Base-by-base conservation (phyloP, 2,888 invertebrate genomes). In the Microctonus brassicae region DNA sequence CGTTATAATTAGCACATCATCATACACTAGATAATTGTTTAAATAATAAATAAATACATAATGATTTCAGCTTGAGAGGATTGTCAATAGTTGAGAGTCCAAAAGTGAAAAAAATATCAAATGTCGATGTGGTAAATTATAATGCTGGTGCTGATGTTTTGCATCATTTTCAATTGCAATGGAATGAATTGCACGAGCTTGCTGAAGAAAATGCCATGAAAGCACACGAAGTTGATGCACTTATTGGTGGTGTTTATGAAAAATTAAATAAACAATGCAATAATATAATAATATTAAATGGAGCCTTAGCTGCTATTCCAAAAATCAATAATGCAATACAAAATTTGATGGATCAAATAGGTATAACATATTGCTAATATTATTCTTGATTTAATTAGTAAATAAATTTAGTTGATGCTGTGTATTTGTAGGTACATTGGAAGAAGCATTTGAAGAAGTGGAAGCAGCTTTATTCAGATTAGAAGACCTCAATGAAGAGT, bases 141-240 rank as follows among this genome's bases (percentile, higher is more conserved):
- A 90, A 92, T 81, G 93, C 93, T 77, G 94, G 94, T 5, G 91
- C 91, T 36, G 91, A 91, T 75, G 87, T 94, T 73, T 86, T 94
- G 61, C 90, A 91, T 75, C 91, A 92, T 85, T 94, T 92, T 85
- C 93, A 94, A 84, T 88, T 91, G 60, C 89, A 93, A 74, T 95
- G 94, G 94, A 91, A 90, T 20, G 91, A 92, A 78, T 83, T 94
- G 58, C 94, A 94, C 77, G 89, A 90, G 75, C 89, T 91, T 72
- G 92, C 93, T 1, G 94, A 94, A 78, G 89, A 89, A 64, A 94
- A 93, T 82, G 89, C 90, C 0, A 82, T 83, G 33, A 88, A 88
- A 79, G 93, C 94, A 9, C 90, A 88, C 79, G 89, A 89, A 61
- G 92, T 91, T 1, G 91, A 91, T 76, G 78, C 80, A 2, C 71